A percentile compares a stretch with the other conserved stretches of the same genome.
Evolutionary conservation across 2,888 invertebrate species (phyloP).

Genomic region (Callimorpha dominula): DNA sequence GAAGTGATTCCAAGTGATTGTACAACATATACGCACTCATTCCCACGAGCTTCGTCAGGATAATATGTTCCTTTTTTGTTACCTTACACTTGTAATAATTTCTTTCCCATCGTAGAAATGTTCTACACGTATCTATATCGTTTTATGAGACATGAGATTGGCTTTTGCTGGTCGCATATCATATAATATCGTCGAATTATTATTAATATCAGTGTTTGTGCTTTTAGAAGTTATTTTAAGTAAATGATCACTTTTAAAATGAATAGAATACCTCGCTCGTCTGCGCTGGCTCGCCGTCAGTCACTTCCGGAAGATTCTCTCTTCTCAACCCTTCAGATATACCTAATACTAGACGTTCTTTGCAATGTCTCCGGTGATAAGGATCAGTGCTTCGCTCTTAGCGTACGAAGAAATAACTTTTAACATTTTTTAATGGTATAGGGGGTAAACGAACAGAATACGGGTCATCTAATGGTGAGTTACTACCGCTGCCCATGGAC

Average conservation of each 20-base stretch:
- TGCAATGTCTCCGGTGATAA: neutral
- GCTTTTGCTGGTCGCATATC: neutral
- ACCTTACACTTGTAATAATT: neutral
- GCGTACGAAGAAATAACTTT: too few relatives aligned
- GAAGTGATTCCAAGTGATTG: slow-evolving; percentile 5
- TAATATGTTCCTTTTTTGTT: slow-evolving; percentile 3
- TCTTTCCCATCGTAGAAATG: slow-evolving; percentile 9
- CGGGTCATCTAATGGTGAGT: too few relatives aligned
- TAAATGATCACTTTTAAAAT: too few relatives aligned
- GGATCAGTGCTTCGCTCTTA: neutral
- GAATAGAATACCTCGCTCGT: too few relatives aligned
- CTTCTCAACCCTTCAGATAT: neutral
- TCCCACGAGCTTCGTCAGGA: neutral
- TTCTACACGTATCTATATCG: neutral
- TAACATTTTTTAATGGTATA: too few relatives aligned
- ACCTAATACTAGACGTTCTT: neutral
- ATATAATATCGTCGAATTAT: too few relatives aligned
- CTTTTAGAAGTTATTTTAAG: too few relatives aligned
- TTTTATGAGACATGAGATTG: neutral
- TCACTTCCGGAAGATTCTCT: neutral
- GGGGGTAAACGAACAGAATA: too few relatives aligned
- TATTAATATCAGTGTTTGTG: too few relatives aligned
- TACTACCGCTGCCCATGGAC: too few relatives aligned
- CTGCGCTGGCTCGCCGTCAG: too few relatives aligned
- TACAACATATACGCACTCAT: neutral